Base-by-base conservation (phyloP, 2,888 invertebrate species). In the Frankliniella fusca region DNA sequence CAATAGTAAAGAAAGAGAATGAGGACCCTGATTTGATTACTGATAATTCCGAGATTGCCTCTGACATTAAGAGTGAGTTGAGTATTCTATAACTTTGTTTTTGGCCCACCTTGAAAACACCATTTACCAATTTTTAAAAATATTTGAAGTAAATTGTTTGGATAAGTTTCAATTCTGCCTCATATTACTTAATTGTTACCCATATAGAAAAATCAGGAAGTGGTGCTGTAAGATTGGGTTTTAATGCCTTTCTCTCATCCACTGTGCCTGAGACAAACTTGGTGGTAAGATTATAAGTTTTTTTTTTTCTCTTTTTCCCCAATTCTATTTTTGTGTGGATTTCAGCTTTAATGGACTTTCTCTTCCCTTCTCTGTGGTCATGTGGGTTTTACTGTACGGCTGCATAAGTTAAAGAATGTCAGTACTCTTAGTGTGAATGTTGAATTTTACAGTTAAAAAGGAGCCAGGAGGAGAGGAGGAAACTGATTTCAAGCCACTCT, bases 361-460 rank as follows among this genome's bases (percentile, higher is more conserved):
- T 38, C 38, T 38, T 38, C 38, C 38, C 38, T 38, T 38, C 38
- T 3, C 38, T 38, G 5, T 38, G 38, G 38, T 38, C 38, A 38
- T 38, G 38, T 3, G 5, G 2, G 38, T 38, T 38, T 38, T 38
- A 5, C 38, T 3, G 38, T 38, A 38, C 38, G 38, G 38, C 38
- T 38, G 18, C 11, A 54, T 54, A 20, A 0, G 20, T 15, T 0
- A 54, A 54, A 20, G 5, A 54, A 54, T 20, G 10, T 15, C 15
- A 9, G 7, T 0, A 20, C 18, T 54, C 54, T 54, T 20, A 15
- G 10, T 20, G 20, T 20, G 20, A 54, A 20, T 54, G 11, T 54
- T 54, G 10, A 54, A n/a, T 23, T 80, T 83, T 82, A 18, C 82
- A 84, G 84, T 84, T 12, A 84, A 84, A 80, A 48, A 65, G 15